These are phyloP conservation scores for Atta texana DNA, from an alignment of 1,140 invertebrate species.

Conservation along the genomic window DNA sequence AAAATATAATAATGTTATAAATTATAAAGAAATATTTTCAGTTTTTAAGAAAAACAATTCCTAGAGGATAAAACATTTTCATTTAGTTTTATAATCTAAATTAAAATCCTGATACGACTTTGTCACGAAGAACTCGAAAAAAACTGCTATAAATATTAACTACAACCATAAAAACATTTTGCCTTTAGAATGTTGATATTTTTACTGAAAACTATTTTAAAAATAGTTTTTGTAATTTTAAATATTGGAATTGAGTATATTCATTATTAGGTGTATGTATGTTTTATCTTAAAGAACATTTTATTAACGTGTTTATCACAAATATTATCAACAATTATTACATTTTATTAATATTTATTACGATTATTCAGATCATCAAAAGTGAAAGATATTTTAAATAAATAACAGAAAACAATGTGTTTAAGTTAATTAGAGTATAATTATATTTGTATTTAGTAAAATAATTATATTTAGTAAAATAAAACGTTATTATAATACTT, in stretches of 20 bases:
- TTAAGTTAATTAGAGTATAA: not conserved
- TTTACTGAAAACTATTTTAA: not conserved
- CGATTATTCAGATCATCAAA: not conserved
- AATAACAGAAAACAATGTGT: not conserved
- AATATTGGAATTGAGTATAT: conserved; percentile 5
- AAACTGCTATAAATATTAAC: conserved; percentile 13
- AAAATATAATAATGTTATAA: too few relatives aligned
- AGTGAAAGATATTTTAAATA: conserved; percentile 4
- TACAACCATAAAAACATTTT: conserved; percentile 2
- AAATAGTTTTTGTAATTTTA: not conserved
- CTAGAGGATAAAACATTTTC: not conserved
- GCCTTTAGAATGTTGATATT: not conserved
- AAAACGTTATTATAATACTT: conserved; percentile 61
- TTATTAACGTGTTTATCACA: not conserved
- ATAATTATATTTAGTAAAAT: not conserved
- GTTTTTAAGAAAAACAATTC: not conserved
- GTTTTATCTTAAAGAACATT: not conserved
- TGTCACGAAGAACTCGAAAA: not conserved
- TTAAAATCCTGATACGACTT: conserved; percentile 16
- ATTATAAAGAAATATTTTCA: not conserved
- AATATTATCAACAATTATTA: too few relatives aligned
- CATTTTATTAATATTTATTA: not conserved
- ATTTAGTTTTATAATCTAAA: conserved; percentile 6
- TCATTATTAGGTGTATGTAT: not conserved
- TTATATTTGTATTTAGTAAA: not conserved